Base-by-base conservation (phyloP, 2,888 invertebrate species). In the Atethmia centrago region DNA sequence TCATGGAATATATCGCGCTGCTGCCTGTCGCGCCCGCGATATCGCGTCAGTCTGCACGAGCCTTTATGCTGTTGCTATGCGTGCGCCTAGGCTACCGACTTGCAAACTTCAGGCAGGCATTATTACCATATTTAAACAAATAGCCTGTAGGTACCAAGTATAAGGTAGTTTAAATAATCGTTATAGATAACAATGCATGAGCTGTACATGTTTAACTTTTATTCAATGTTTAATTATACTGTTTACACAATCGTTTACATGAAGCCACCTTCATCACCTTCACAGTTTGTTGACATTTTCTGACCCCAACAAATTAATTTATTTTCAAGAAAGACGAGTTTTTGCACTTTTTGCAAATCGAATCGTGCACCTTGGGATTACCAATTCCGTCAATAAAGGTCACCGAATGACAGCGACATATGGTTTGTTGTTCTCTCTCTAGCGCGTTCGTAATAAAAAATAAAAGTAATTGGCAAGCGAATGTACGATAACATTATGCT, bases 201-300 rank as follows among this genome's bases (percentile, higher is more conserved):
- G 28, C 71, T 69, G 36, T 62, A 71, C 62, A 47, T 31, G 49
- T 74, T 36, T 21, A 53, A 70, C 12, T 71, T 77, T 65, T 71
- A 79, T 76, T 82, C 47, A 62, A 55, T 67, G 63, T 75, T 77
- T 73, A 71, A 80, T 69, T 77, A 83, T 68, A 73, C 70, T 80
- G 61, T 74, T 80, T 77, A 77, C 79, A 72, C 79, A 77, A 77
- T 71, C 65, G 62, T 80, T 80, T 74, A 83, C 63, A 74, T 82
- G 80, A 85, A 79, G 65, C 73, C 65, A 79, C 77, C 82, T 81
- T 77, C 78, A 85, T 89, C 88, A 91, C 92, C 93, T 94, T 93
- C 91, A 90, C 71, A 90, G 92, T 91, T 92, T 93, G 90, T 91
- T 92, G 92, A 89, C 92, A 93, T 93, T 94, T 92, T 87, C 79